These are phyloP conservation scores for Aphelinus certus DNA, from an alignment of 1,140 invertebrate species.

Conservation along the genomic window DNA sequence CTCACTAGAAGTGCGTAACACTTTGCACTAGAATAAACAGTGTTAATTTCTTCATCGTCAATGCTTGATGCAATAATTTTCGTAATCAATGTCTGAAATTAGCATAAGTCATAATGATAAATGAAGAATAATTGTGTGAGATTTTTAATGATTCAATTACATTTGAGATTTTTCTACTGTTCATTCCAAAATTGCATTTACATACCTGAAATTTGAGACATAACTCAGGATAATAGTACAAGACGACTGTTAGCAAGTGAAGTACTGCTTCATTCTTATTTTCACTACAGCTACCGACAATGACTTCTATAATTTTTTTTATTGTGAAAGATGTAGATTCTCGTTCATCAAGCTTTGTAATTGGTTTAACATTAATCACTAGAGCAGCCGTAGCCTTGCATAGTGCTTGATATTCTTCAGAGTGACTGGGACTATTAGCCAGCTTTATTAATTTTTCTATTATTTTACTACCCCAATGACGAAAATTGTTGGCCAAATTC, in stretches of 20 bases:
- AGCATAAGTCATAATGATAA: neutral
- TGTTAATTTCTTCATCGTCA: neutral
- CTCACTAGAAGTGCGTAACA: slow-evolving; percentile 30
- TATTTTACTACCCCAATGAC: slow-evolving; percentile 18
- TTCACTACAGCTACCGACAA: neutral
- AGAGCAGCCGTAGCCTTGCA: slow-evolving; percentile 14
- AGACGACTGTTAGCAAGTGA: slow-evolving; percentile 7
- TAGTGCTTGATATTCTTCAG: neutral
- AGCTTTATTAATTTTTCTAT: slow-evolving; percentile 14
- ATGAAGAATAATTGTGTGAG: neutral
- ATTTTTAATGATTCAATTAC: neutral
- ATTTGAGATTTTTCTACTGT: neutral
- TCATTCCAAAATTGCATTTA: neutral
- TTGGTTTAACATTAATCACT: slow-evolving; percentile 1
- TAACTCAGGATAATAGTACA: slow-evolving; percentile 32
- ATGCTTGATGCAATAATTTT: slow-evolving; percentile 25
- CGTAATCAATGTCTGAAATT: slow-evolving; percentile 15
- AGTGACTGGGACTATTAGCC: neutral
- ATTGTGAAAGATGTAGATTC: slow-evolving; percentile 4
- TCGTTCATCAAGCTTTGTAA: slow-evolving; percentile 30
- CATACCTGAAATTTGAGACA: slow-evolving; percentile 32
- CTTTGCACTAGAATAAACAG: slow-evolving; percentile 20
- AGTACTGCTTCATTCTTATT: slow-evolving; percentile 13
- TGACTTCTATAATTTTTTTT: slow-evolving; percentile 16
- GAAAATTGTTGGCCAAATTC: slow-evolving; percentile 18